Conservation (phyloP, 2,888 invertebrate genomes). For the Nomada hirtipes region DNA sequence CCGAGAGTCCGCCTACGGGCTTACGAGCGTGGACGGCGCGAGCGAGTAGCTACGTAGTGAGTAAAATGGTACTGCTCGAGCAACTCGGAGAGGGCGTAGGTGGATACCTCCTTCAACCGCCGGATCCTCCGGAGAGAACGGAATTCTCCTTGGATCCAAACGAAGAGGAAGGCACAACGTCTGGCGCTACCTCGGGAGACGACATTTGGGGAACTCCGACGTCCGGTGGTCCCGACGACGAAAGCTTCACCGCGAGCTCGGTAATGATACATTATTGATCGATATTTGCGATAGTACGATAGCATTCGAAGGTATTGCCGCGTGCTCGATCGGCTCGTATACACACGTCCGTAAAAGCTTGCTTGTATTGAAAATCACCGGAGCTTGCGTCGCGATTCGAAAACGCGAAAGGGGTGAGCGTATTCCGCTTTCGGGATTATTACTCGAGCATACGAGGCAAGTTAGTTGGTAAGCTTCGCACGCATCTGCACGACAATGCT, state of each 20-base stretch:
- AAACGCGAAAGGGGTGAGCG: neutral
- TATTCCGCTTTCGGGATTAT: too few relatives aligned
- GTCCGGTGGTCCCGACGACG: conserved; percentile 93
- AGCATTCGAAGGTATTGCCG: conserved; percentile 32
- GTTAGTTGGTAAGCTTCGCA: conserved; percentile 81
- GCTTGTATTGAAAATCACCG: conserved; percentile 11
- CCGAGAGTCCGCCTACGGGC: conserved; percentile 84
- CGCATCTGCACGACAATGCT: conserved; percentile 83
- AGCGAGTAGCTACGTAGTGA: conserved; percentile 92
- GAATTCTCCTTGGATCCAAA: conserved; percentile 81
- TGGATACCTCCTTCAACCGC: conserved; percentile 80
- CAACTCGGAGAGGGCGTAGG: conserved; percentile 86
- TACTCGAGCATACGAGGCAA: neutral
- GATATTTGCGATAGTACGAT: conserved; percentile 3
- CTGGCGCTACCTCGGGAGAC: conserved; percentile 93
- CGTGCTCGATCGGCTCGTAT: neutral
- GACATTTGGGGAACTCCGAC: conserved; percentile 96
- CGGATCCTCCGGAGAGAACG: conserved; percentile 81
- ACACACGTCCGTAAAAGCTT: conserved; percentile 12
- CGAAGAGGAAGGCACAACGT: conserved; percentile 92
- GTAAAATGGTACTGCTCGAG: conserved; percentile 91
- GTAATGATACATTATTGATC: conserved; percentile 71
- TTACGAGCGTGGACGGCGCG: conserved; percentile 91
- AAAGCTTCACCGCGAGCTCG: conserved; percentile 85
- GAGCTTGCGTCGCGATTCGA: neutral